Evolutionary conservation across 2,113 vertebrate genomes (phyloP).

Genomic region (Cricetomys ansorgei): DNA sequence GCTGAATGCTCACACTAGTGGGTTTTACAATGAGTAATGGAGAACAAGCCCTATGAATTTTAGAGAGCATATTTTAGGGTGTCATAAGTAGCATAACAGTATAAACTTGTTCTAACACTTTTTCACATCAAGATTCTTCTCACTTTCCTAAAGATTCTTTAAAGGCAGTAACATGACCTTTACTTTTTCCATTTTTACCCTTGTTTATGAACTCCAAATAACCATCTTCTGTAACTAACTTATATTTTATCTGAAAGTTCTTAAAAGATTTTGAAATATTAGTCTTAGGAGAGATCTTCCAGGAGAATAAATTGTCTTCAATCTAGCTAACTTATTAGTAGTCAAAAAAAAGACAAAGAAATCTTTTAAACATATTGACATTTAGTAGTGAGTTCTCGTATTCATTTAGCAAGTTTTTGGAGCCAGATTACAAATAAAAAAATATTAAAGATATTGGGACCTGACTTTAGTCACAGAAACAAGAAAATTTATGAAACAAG

Average conservation of each 20-base stretch:
- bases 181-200: not conserved
- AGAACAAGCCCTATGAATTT: not conserved
- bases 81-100: not conserved
- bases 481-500: not conserved
- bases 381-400: not conserved
- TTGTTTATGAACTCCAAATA: not conserved
- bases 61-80: too few relatives aligned
- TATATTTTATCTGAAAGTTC: not conserved
- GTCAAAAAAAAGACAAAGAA: not conserved
- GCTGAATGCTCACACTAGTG: not conserved
- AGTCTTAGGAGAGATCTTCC: not conserved
- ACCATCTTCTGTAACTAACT: not conserved
- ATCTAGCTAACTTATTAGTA: not conserved
- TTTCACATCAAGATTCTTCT: not conserved
- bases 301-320: not conserved
- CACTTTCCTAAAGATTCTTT: not conserved
- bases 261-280: not conserved
- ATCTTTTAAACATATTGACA: not conserved
- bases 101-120: not conserved
- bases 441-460: too few relatives aligned
- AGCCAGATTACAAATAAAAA: too few relatives aligned
- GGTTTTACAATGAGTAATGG: not conserved
- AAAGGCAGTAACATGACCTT: not conserved
- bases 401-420: not conserved
- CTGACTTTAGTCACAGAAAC: not conserved